Conservation (phyloP, 2,113 vertebrate genomes). For the Cygnus buccinator region DNA sequence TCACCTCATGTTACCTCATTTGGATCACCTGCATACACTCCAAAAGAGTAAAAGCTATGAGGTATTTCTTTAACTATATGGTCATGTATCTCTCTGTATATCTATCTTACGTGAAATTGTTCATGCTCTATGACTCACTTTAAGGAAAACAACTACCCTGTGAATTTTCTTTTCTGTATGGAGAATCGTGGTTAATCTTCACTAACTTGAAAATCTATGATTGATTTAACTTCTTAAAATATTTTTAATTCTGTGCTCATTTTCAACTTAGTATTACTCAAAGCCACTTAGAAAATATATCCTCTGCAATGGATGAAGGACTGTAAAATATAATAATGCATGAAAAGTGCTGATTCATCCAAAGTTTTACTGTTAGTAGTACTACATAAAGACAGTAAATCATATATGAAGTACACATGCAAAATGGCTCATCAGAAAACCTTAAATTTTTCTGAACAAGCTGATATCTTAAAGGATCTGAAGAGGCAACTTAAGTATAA, state of each 20-base stretch:
- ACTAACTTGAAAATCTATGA: neutral
- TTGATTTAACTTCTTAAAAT: neutral
- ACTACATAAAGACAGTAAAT: neutral
- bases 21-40: neutral
- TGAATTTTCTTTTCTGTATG: neutral
- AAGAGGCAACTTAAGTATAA: neutral
- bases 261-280: neutral
- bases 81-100: neutral
- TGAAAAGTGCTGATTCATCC: neutral
- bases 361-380: neutral
- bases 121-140: neutral
- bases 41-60: too few species aligned
- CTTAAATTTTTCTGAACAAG: neutral
- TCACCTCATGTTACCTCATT: neutral
- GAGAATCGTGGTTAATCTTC: neutral
- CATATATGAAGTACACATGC: neutral
- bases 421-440: neutral
- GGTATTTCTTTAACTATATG: neutral
- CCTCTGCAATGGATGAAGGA: neutral
- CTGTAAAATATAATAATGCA: neutral
- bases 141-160: neutral
- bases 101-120: fast-evolving
- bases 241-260: neutral
- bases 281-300: neutral
- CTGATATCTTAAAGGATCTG: neutral